These are phyloP conservation scores for Eubasilissa splendida DNA, from an alignment of 2,888 invertebrate genomes.

Conservation along the genomic window DNA sequence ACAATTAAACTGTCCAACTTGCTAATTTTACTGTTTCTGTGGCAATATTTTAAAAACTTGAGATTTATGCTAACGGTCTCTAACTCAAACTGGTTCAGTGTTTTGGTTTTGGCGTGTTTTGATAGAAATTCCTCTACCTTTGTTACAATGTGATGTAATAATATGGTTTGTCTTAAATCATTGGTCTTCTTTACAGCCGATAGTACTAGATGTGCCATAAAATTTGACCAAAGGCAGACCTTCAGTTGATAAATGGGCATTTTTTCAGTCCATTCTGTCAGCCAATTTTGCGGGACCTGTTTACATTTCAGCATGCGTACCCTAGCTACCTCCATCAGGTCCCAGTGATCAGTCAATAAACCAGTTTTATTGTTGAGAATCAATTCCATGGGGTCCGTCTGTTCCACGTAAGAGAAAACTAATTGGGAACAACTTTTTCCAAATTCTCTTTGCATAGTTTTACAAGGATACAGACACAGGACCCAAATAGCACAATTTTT, in stretches of 20 bases:
- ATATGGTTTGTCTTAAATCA: constrained; percentile 10
- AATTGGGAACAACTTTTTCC: constrained; percentile 23
- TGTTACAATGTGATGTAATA: constrained; percentile 4
- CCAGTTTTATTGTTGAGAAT: constrained; percentile 10
- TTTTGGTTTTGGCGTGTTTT: constrained; percentile 2
- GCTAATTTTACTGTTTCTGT: not conserved
- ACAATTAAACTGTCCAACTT: not conserved
- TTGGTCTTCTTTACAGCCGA: not conserved
- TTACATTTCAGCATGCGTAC: constrained; percentile 22
- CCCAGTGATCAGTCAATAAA: constrained; percentile 44
- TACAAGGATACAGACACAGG: constrained; percentile 35
- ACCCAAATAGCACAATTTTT: constrained; percentile 42
- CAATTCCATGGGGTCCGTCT: constrained; percentile 15
- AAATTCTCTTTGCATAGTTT: not conserved
- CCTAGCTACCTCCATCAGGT: constrained; percentile 38
- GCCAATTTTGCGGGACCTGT: constrained; percentile 5
- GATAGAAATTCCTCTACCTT: constrained; percentile 13
- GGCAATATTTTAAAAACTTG: constrained; percentile 29
- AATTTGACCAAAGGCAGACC: constrained; percentile 38
- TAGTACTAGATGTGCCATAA: not conserved
- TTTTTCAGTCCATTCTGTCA: constrained; percentile 1
- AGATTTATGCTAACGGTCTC: constrained; percentile 4
- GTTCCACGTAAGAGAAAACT: constrained; percentile 7
- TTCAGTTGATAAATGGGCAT: constrained; percentile 41
- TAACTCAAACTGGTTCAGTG: constrained; percentile 28